Evolutionary conservation across 2,113 vertebrate species (phyloP).

Genomic region (Monopterus albus): DNA sequence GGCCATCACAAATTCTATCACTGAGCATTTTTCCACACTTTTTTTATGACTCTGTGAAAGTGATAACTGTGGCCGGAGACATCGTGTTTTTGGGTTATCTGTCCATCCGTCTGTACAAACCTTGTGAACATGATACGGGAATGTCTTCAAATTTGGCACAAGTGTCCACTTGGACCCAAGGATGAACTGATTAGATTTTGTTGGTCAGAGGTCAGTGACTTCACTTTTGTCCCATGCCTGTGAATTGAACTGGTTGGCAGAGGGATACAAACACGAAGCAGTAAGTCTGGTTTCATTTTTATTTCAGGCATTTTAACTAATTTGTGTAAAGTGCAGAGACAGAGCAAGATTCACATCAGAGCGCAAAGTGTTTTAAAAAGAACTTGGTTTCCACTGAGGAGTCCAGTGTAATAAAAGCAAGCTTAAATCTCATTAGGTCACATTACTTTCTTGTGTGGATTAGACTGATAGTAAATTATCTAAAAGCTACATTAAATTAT

Average conservation of each 20-base stretch:
- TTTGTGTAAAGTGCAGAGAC: slow-evolving; percentile 3
- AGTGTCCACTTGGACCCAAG: too few species aligned
- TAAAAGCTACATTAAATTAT: neutral
- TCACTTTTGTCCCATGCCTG: too few species aligned
- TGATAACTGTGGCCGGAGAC: too few species aligned
- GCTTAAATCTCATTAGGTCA: neutral
- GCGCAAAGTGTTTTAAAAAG: neutral
- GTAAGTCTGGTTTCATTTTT: slow-evolving; percentile 4
- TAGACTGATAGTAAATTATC: neutral
- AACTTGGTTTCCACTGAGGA: neutral
- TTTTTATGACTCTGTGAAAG: too few species aligned
- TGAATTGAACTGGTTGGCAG: too few species aligned
- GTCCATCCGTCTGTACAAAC: too few species aligned
- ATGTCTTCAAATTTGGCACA: too few species aligned
- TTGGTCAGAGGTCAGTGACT: too few species aligned
- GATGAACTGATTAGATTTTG: too few species aligned
- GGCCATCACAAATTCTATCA: neutral
- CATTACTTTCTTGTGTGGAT: neutral
- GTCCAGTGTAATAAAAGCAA: neutral
- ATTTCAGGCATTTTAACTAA: slow-evolving; percentile 8
- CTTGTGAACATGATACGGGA: too few species aligned
- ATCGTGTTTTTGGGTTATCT: too few species aligned
- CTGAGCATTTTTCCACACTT: neutral
- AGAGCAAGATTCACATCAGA: neutral
- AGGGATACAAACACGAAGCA: too few species aligned